Evolutionary conservation across 2,113 vertebrate genomes (phyloP).

Genomic region (Centropus unirufus): DNA sequence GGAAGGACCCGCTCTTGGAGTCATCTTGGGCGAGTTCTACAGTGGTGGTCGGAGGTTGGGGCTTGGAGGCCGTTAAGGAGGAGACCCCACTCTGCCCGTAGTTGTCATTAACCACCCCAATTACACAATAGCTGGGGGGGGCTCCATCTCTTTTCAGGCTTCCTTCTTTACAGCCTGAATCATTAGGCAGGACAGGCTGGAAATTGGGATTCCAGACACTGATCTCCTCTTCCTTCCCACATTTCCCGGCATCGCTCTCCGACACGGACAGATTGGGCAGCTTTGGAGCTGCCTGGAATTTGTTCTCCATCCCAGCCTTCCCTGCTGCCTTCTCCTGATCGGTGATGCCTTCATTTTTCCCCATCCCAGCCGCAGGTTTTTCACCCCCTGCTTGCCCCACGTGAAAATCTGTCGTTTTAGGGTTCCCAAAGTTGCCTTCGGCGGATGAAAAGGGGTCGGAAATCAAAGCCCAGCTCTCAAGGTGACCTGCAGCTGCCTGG

Average conservation of each 20-base stretch:
- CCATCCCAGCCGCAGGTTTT: background rate
- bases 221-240: slow-evolving; percentile 64
- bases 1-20: background rate
- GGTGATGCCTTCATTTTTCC: slow-evolving; percentile 56
- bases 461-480: slow-evolving; percentile 76
- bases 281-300: slow-evolving; percentile 9
- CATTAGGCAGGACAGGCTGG: slow-evolving; percentile 33
- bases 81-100: slow-evolving; percentile 27
- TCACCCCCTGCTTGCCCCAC: slow-evolving; percentile 21
- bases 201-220: slow-evolving; percentile 80
- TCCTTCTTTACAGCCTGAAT: slow-evolving; percentile 41
- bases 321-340: slow-evolving; percentile 70
- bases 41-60: slow-evolving; percentile 65
- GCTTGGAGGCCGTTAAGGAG: background rate
- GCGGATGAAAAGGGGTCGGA: slow-evolving; percentile 41
- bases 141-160: slow-evolving; percentile 66
- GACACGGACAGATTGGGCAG: slow-evolving; percentile 11
- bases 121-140: slow-evolving; percentile 70
- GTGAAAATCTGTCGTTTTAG: slow-evolving; percentile 46
- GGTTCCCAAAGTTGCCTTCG: slow-evolving; percentile 28
- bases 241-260: background rate
- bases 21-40: slow-evolving; percentile 76
- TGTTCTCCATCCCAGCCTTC: slow-evolving; percentile 49
- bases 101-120: slow-evolving; percentile 67
- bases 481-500: slow-evolving; percentile 73